These are phyloP conservation scores for Pseudococcus jackbeardsleyi DNA, from an alignment of 2,888 invertebrate genomes.

Conservation along the genomic window DNA sequence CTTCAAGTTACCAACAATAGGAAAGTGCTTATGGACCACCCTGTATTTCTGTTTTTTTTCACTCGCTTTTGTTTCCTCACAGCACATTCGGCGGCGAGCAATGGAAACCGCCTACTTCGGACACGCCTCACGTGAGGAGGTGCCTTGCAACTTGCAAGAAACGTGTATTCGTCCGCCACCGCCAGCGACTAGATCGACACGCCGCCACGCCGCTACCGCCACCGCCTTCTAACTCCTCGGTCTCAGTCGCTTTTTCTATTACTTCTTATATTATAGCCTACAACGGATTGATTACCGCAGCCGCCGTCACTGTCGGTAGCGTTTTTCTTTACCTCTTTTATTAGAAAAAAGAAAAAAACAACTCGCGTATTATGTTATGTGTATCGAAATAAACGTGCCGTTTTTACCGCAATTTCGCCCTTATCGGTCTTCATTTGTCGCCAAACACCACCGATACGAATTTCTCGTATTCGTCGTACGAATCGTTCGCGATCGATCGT, in stretches of 20 bases:
- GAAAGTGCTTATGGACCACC: too few relatives aligned
- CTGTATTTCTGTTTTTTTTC: not conserved
- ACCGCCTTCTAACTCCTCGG: not conserved
- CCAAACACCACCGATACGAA: not conserved
- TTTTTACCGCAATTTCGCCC: not conserved
- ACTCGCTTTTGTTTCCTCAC: not conserved
- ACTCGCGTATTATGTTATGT: slow-evolving; percentile 31
- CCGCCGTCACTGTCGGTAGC: slow-evolving; percentile 53
- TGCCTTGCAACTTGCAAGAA: not conserved
- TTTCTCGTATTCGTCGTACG: not conserved
- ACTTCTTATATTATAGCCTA: slow-evolving; percentile 37
- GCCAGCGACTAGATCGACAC: not conserved
- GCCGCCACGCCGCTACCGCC: not conserved
- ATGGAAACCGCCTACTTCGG: slow-evolving; percentile 51
- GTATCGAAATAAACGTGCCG: slow-evolving; percentile 35
- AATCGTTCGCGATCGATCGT: not conserved
- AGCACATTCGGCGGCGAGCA: slow-evolving; percentile 31
- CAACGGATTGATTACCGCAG: slow-evolving; percentile 59
- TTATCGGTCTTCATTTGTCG: not conserved
- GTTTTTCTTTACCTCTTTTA: slow-evolving; percentile 15
- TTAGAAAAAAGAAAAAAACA: not conserved
- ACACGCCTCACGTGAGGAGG: slow-evolving; percentile 60
- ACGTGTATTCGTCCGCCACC: slow-evolving; percentile 28
- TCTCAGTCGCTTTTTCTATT: slow-evolving; percentile 32
- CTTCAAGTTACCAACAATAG: too few relatives aligned